Evolutionary conservation across 1,140 invertebrate species (phyloP).

Genomic region (Ips nitidus): DNA sequence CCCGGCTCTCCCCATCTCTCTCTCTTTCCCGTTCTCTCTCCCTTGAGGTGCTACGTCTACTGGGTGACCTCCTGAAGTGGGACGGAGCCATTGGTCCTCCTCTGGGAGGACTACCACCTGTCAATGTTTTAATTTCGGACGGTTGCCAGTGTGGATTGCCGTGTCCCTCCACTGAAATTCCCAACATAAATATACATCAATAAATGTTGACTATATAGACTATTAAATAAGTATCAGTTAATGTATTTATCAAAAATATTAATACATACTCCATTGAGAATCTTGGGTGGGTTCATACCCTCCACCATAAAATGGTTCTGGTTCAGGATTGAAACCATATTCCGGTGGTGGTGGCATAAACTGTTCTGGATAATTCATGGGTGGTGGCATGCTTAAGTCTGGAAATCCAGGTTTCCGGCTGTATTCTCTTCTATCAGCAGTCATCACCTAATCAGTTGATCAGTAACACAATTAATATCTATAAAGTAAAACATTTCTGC

Average conservation of each 20-base stretch:
- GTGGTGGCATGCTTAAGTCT: conserved; percentile 66
- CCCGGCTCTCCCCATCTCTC: conserved; percentile 55
- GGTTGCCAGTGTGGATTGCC: conserved; percentile 58
- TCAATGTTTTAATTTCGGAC: conserved; percentile 64
- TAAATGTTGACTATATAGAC: too few relatives aligned
- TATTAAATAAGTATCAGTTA: too few relatives aligned
- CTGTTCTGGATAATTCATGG: conserved; percentile 53
- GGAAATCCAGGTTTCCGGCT: conserved; percentile 67
- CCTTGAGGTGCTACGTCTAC: conserved; percentile 36
- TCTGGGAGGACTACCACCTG: conserved; percentile 47
- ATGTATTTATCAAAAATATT: too few relatives aligned
- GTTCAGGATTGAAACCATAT: conserved; percentile 59
- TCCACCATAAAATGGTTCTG: conserved; percentile 69
- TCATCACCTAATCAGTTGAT: conserved; percentile 67
- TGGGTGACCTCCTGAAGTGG: conserved; percentile 44
- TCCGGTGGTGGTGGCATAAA: conserved; percentile 61
- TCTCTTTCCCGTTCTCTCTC: conserved; percentile 48
- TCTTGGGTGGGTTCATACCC: conserved; percentile 74
- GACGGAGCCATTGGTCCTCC: conserved; percentile 51
- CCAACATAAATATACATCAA: too few relatives aligned
- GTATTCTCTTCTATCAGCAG: conserved; percentile 81
- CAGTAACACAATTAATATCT: conserved; percentile 23
- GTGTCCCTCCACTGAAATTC: conserved; percentile 48
- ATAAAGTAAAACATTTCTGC: not conserved
- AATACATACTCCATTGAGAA: conserved; percentile 64